A percentile compares a stretch with the other conserved stretches of the same genome.
Evolutionary conservation across 2,888 invertebrate species (phyloP).

Genomic region (Oegoconia quadripuncta): DNA sequence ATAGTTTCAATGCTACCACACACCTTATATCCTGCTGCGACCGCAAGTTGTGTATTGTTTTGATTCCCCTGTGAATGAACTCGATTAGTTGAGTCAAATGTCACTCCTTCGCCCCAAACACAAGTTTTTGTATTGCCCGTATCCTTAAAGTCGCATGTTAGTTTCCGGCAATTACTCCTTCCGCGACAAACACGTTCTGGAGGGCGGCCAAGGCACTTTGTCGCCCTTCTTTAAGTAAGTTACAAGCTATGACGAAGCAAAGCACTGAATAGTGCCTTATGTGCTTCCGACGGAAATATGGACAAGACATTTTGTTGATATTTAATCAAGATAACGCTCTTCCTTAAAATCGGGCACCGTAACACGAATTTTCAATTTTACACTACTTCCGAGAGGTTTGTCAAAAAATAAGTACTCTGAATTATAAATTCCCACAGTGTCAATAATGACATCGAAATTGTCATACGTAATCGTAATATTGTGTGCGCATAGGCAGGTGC

Average conservation of each 20-base stretch:
- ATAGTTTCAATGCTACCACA: slow-evolving; percentile 35
- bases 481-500: slow-evolving; percentile 61
- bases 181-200: slow-evolving; percentile 51
- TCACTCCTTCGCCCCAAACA: slow-evolving; percentile 65
- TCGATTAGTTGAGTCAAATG: slow-evolving; percentile 74
- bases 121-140: slow-evolving; percentile 48
- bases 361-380: neutral
- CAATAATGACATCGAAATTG: slow-evolving; percentile 47
- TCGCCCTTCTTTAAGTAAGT: slow-evolving; percentile 57
- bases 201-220: slow-evolving; percentile 50
- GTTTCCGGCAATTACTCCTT: slow-evolving; percentile 74
- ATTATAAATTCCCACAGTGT: slow-evolving; percentile 41
- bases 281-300: slow-evolving; percentile 72
- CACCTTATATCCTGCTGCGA: slow-evolving; percentile 62
- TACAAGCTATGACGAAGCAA: slow-evolving; percentile 64
- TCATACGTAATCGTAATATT: slow-evolving; percentile 50
- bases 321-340: slow-evolving; percentile 11
- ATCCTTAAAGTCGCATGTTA: slow-evolving; percentile 55
- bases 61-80: slow-evolving; percentile 61
- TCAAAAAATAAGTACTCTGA: neutral
- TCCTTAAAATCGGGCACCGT: slow-evolving; percentile 6
- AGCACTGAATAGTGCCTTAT: slow-evolving; percentile 51
- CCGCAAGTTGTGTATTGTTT: slow-evolving; percentile 60
- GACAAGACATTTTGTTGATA: slow-evolving; percentile 32
- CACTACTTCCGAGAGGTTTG: too few species aligned